These are phyloP conservation scores for Limnothrissa miodon DNA, from an alignment of 2,113 vertebrate species.

Conservation along the genomic window DNA sequence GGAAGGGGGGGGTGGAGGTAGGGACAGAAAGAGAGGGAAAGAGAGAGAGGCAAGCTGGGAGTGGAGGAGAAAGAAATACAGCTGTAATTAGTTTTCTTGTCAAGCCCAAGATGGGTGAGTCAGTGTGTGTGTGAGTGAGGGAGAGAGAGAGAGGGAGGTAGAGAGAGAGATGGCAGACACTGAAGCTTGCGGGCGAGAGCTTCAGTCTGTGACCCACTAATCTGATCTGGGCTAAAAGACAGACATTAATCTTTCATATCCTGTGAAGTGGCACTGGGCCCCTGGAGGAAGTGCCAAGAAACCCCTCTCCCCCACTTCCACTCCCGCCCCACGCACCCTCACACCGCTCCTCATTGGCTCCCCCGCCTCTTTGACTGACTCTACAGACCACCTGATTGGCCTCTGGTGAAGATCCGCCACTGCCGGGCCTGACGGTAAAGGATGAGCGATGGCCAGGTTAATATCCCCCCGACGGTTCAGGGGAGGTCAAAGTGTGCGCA, in stretches of 20 bases:
- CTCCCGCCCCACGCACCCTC: too few species aligned
- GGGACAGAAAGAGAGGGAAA: not conserved
- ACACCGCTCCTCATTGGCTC: slow-evolving; percentile 18
- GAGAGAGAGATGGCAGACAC: not conserved
- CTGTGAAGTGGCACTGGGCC: slow-evolving; percentile 30
- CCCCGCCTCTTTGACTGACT: not conserved
- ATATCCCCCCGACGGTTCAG: slow-evolving; percentile 28
- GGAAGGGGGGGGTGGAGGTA: not conserved
- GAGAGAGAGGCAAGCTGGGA: not conserved
- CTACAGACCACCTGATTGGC: slow-evolving; percentile 7
- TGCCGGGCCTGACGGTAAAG: slow-evolving; percentile 8
- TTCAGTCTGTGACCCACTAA: slow-evolving; percentile 27
- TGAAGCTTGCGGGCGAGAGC: not conserved
- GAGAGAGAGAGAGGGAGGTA: too few species aligned
- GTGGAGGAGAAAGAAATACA: not conserved
- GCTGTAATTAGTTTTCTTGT: slow-evolving; percentile 1
- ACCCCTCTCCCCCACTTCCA: slow-evolving; percentile 14
- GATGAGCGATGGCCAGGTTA: slow-evolving; percentile 17
- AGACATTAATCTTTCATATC: slow-evolving; percentile 40
- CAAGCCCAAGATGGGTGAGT: not conserved
- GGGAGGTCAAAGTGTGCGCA: slow-evolving; percentile 22
- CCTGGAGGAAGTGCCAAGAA: slow-evolving; percentile 17
- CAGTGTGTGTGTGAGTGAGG: not conserved
- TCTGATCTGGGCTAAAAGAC: slow-evolving; percentile 35
- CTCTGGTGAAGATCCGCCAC: not conserved